Evolutionary conservation across 2,113 vertebrate genomes (phyloP).

Genomic region (zebrafish (Danio rerio)): GRCz12tu NC_133177.1:56786001-56786500

Average conservation of each 20-base stretch:
- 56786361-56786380: not conserved
- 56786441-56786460: not conserved
- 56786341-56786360: not conserved
- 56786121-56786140: constrained; percentile 40
- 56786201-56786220: constrained; percentile 28
- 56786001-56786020: constrained; percentile 40
- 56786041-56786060: constrained; percentile 56
- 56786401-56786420: not conserved
- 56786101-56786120: constrained; percentile 41
- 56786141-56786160: not conserved
- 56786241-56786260: not conserved
- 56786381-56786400: not conserved
- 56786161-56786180: constrained; percentile 41
- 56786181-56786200: constrained; percentile 1
- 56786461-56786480: too few species aligned
- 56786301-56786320: not conserved
- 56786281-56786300: constrained; percentile 39
- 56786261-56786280: constrained; percentile 9
- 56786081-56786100: constrained; percentile 48
- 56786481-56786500: not conserved
- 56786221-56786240: not conserved
- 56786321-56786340: constrained; percentile 21
- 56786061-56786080: constrained; percentile 24
- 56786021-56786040: constrained; percentile 42
- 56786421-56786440: not conserved